phyloP scores from a whole-genome alignment of 1,140 invertebrate genomes.

The Danaus plexippus region DNA sequence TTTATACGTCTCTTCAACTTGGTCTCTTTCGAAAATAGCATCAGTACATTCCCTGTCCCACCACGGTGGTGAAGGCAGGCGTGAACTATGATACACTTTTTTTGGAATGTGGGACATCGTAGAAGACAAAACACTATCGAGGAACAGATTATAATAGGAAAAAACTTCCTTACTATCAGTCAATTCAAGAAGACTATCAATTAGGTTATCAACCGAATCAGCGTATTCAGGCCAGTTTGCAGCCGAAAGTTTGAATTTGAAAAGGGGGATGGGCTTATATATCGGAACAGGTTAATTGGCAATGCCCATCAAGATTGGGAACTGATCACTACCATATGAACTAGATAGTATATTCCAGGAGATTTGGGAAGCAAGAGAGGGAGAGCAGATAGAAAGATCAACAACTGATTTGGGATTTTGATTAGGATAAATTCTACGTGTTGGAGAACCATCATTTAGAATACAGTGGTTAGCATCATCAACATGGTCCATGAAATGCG shows the following conservation, averaged over 20 bases:
- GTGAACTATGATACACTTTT: neutral
- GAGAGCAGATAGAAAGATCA: conserved; percentile 21
- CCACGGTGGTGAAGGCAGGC: neutral
- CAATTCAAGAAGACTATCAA: neutral
- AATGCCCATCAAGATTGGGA: conserved; percentile 18
- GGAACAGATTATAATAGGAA: neutral
- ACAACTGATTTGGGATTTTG: conserved; percentile 19
- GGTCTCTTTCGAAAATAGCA: neutral
- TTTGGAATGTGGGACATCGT: neutral
- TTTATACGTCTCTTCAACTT: neutral
- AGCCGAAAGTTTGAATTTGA: conserved; percentile 1
- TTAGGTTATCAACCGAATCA: neutral
- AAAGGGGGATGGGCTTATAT: neutral
- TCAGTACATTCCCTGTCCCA: conserved; percentile 4
- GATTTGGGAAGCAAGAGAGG: conserved; percentile 8
- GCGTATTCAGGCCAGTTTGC: conserved; percentile 3
- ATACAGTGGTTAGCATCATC: conserved; percentile 20
- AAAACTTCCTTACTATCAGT: neutral
- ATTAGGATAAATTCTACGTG: conserved; percentile 14
- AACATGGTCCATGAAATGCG: conserved; percentile 10
- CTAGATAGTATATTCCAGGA: conserved; percentile 10
- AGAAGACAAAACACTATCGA: neutral
- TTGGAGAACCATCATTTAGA: conserved; percentile 21
- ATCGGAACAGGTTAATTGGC: neutral
- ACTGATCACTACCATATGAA: conserved; percentile 23